A percentile compares a stretch with the other conserved stretches of the same genome.
Evolutionary conservation across 2,888 invertebrate species (phyloP).

Genomic region (Leucoptera coffeella): DNA sequence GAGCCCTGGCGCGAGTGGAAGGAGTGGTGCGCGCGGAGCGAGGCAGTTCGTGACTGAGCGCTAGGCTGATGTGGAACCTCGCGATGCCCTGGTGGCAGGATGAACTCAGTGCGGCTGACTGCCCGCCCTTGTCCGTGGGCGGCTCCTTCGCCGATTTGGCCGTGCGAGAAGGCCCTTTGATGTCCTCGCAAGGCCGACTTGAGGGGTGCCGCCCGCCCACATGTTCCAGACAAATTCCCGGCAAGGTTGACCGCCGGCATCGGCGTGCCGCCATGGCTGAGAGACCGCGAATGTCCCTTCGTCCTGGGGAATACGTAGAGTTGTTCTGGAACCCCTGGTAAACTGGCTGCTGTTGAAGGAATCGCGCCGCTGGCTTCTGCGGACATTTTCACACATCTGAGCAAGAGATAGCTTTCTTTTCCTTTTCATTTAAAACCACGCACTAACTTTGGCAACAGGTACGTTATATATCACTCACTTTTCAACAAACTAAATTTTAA

Average conservation of each 20-base stretch:
- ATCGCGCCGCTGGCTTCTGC: slow-evolving; percentile 59
- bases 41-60: slow-evolving; percentile 39
- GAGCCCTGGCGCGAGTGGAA: slow-evolving; percentile 83
- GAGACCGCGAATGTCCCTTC: slow-evolving; percentile 71
- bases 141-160: slow-evolving; percentile 67
- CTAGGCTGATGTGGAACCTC: slow-evolving; percentile 43
- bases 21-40: slow-evolving; percentile 59
- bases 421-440: slow-evolving; percentile 41
- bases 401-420: slow-evolving; percentile 20
- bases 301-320: slow-evolving; percentile 46
- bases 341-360: slow-evolving; percentile 39
- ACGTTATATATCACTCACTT: slow-evolving; percentile 10
- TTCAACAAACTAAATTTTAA: too few relatives aligned
- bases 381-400: slow-evolving; percentile 64
- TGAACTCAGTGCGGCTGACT: slow-evolving; percentile 84
- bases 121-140: slow-evolving; percentile 71
- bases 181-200: slow-evolving; percentile 70
- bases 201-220: slow-evolving; percentile 61
- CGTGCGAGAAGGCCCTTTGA: slow-evolving; percentile 81
- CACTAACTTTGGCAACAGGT: slow-evolving; percentile 12
- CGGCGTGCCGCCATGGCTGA: slow-evolving; percentile 74
- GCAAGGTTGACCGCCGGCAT: slow-evolving; percentile 29
- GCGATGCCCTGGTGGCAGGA: slow-evolving; percentile 79
- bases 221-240: slow-evolving; percentile 23
- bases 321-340: slow-evolving; percentile 47